Evolutionary conservation across 2,888 invertebrate species (phyloP).

Genomic region (Pyrrhia umbra): DNA sequence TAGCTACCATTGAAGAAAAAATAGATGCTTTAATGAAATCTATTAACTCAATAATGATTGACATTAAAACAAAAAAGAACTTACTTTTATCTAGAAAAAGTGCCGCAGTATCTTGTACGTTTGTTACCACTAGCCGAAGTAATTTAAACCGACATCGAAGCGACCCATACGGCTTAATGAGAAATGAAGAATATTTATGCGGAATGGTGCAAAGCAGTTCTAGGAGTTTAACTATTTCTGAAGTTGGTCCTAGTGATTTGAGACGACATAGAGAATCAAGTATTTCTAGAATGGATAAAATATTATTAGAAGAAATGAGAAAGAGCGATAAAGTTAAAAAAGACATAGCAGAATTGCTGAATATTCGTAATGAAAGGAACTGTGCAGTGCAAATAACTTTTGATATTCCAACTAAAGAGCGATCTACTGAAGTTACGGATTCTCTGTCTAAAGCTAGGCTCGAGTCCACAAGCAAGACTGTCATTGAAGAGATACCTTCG

Average conservation of each 20-base stretch:
- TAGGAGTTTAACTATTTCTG: constrained; percentile 46
- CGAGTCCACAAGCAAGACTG: constrained; percentile 20
- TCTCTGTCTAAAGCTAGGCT: constrained; percentile 65
- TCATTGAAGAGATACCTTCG: constrained; percentile 12
- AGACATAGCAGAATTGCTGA: constrained; percentile 71
- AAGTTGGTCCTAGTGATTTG: constrained; percentile 26
- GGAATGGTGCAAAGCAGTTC: constrained; percentile 54
- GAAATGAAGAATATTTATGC: constrained; percentile 55
- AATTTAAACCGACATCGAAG: constrained; percentile 55
- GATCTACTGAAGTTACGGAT: constrained; percentile 74
- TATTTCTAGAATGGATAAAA: constrained; percentile 59
- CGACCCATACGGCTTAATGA: constrained; percentile 48
- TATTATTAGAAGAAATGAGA: constrained; percentile 70
- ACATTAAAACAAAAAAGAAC: constrained; percentile 65
- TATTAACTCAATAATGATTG: constrained; percentile 72
- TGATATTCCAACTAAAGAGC: constrained; percentile 78
- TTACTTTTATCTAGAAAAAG: constrained; percentile 36
- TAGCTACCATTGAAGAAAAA: constrained; percentile 75
- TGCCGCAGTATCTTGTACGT: constrained; percentile 48
- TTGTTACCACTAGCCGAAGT: constrained; percentile 27
- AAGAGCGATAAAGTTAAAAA: constrained; percentile 72
- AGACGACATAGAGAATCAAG: constrained; percentile 23
- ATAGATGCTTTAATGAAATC: constrained; percentile 74
- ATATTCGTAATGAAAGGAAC: constrained; percentile 52
- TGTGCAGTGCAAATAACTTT: constrained; percentile 69